Conservation (phyloP, 2,797 vertebrate species). For the Semotilus atromaculatus region DNA sequence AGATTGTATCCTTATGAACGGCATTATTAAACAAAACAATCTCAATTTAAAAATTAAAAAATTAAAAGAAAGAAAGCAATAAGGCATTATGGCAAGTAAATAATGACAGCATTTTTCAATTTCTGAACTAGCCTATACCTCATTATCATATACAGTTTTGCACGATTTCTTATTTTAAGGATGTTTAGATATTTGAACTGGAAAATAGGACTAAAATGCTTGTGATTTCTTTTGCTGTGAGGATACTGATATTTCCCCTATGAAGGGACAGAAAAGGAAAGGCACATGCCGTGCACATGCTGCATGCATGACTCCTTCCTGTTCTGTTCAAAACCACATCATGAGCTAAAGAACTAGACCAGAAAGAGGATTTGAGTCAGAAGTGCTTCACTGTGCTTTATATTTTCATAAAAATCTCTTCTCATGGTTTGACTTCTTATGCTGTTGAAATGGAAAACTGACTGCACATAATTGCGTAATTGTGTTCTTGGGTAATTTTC, state of each 20-base stretch:
- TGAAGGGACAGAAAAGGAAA: neutral
- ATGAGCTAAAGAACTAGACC: neutral
- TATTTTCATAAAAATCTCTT: neutral
- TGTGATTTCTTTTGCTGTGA: neutral
- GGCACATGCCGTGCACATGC: neutral
- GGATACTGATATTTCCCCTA: neutral
- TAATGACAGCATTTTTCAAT: neutral
- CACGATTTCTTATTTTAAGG: neutral
- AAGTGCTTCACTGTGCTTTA: neutral
- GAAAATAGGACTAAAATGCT: neutral
- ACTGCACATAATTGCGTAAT: conserved; percentile 6
- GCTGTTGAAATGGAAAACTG: neutral
- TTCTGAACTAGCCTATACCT: neutral
- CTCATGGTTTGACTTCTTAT: neutral
- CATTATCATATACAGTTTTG: neutral
- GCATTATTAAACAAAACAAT: neutral
- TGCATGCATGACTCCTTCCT: neutral
- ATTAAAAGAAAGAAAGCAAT: neutral
- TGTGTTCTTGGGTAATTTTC: conserved; percentile 6
- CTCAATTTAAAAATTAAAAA: neutral
- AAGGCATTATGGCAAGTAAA: neutral
- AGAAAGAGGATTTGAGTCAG: neutral
- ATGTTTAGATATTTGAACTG: neutral
- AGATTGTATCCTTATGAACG: neutral
- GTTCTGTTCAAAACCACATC: neutral